Percentiles rank a stretch among this genome's conserved stretches.
Evolutionary conservation across 2,888 invertebrate species (phyloP).

Genomic region (Mamestra brassicae): DNA sequence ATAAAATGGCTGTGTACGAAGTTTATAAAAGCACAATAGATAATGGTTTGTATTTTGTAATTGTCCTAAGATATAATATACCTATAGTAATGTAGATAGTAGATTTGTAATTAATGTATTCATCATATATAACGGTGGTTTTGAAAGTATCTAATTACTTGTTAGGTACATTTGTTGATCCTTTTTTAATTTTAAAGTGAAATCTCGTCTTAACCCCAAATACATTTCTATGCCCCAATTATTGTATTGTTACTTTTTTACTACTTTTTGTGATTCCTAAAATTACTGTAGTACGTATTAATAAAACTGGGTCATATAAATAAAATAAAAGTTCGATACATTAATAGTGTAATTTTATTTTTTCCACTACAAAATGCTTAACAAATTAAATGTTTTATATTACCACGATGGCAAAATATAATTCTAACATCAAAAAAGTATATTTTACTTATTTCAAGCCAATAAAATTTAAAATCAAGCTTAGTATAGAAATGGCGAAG

Average conservation of each 20-base stretch:
- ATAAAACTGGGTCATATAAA: slow-evolving; percentile 57
- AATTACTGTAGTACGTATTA: slow-evolving; percentile 47
- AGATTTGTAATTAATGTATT: slow-evolving; percentile 34
- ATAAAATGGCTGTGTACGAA: slow-evolving; percentile 90
- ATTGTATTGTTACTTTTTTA: slow-evolving; percentile 39
- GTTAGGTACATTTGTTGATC: neutral
- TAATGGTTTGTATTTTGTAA: slow-evolving; percentile 81
- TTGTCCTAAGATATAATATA: slow-evolving; percentile 52
- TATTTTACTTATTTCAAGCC: slow-evolving; percentile 36
- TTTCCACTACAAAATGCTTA: slow-evolving; percentile 62
- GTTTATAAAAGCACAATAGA: slow-evolving; percentile 84
- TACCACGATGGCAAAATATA: slow-evolving; percentile 33
- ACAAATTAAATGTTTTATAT: slow-evolving; percentile 25
- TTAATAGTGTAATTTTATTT: slow-evolving; percentile 62
- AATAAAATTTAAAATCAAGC: slow-evolving; percentile 25
- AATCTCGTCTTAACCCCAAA: slow-evolving; percentile 47
- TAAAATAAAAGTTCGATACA: slow-evolving; percentile 59
- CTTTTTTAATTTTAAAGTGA: neutral
- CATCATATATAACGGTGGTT: slow-evolving; percentile 15
- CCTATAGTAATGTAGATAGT: slow-evolving; percentile 57
- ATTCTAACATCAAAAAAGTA: slow-evolving; percentile 38
- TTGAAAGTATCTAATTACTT: slow-evolving; percentile 6
- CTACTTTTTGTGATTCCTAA: slow-evolving; percentile 43
- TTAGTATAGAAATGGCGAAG: slow-evolving; percentile 12
- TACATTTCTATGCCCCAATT: slow-evolving; percentile 42